Evolutionary conservation across 2,797 vertebrate species (phyloP), one percentile per base, ranked within the genome.

Genomic region (Sebastes wilsoni): DNA sequence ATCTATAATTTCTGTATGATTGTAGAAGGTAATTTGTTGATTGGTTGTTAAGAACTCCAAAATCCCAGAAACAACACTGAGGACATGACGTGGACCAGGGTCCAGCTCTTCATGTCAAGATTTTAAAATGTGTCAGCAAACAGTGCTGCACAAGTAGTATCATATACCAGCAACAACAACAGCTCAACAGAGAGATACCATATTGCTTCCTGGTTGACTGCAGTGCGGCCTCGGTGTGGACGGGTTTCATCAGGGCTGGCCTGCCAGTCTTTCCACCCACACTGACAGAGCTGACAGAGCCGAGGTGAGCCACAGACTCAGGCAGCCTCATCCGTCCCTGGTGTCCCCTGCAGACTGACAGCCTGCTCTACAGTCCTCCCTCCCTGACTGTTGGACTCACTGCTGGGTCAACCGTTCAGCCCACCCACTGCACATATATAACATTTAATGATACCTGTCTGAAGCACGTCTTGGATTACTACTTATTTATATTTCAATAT

Each of bases 371-470:
- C n/a, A 14, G 54, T 1, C 23, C 71, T 18, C 55, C 55, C 30
- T 34, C 66, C 46, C 36, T 13, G 16, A 72, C 62, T 49, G 46
- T 18, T 74, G 65, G 66, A 66, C 69, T 65, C 55, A 65, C 34
- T 18, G 60, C 62, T 61, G 49, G 66, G 4, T 86, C 79, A 77
- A 36, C 62, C 58, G 66, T 77, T 65, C 28, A 85, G 81, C 62
- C 87, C 90, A 86, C 85, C 82, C 76, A 89, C 77, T 46, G 38
- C 12, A 61, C 64, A 75, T 18, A 42, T 68, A 60, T 74, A 80
- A 67, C 56, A 49, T 75, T 58, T 42, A 73, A 72, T 62, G n/a
- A 62, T 22, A 74, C 23, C 49, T 46, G 30, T 34, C 23, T 27
- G 3, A 66, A 71, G 56, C 28, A 56, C 1, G 1, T 67, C 27